Evolutionary conservation across 1,140 invertebrate genomes (phyloP).

Genomic region (Zaprionus vittiger): DNA sequence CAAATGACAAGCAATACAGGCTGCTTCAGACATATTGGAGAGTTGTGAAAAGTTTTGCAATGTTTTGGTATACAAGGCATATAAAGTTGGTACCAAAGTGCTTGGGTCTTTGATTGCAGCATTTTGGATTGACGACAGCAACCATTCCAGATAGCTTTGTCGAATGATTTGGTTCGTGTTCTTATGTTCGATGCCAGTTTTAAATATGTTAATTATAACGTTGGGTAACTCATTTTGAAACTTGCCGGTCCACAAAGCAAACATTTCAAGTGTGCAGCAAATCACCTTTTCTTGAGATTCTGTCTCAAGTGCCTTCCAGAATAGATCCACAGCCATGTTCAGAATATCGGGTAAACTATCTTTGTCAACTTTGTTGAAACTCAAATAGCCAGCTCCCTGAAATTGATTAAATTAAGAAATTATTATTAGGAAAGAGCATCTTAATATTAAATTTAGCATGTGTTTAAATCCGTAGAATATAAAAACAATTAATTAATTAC

Average conservation of each 20-base stretch:
- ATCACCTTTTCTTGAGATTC: conserved; percentile 97
- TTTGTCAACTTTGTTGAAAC: conserved; percentile 89
- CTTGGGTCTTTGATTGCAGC: conserved; percentile 33
- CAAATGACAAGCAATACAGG: conserved; percentile 90
- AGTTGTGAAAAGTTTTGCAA: conserved; percentile 86
- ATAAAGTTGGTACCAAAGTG: conserved; percentile 84
- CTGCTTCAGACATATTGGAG: conserved; percentile 90
- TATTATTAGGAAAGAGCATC: background rate
- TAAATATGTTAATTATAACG: conserved; percentile 90
- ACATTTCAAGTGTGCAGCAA: conserved; percentile 91
- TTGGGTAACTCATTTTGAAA: conserved; percentile 89
- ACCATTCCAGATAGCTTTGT: conserved; percentile 91
- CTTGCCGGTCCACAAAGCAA: conserved; percentile 91
- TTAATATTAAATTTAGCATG: no score
- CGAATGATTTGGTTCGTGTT: conserved; percentile 91
- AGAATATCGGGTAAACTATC: conserved; percentile 87
- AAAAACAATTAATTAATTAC: conserved; percentile 83
- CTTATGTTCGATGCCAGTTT: conserved; percentile 92
- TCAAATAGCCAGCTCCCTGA: conserved; percentile 92
- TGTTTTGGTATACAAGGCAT: conserved; percentile 90
- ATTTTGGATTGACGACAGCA: conserved; percentile 87
- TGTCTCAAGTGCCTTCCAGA: conserved; percentile 92
- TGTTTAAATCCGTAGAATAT: background rate
- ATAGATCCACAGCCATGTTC: conserved; percentile 87
- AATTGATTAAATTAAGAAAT: conserved; percentile 40